Base-by-base conservation (phyloP, 2,888 invertebrate genomes). In the Cephus sareptanus region DNA sequence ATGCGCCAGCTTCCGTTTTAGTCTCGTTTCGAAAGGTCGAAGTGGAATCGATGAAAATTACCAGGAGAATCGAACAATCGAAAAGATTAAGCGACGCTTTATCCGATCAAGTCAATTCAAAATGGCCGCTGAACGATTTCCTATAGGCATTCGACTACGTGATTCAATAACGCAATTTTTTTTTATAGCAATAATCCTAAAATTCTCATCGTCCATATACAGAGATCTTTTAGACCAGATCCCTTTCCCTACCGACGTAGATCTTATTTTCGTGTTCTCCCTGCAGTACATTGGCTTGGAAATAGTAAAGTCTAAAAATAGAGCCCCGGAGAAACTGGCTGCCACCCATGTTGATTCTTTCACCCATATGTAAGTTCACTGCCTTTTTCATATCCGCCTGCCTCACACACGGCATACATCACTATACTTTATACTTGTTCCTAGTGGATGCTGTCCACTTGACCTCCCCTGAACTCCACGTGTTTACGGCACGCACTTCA, bases 1-100 rank as follows among this genome's bases (percentile, higher is more conserved):
- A 56, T 56, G 56, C 56, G 23, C 56, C 56, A 69, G 79, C 77
- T 80, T 78, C 78, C 73, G 35, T 73, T 77, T 78, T 75, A 80
- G 80, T 80, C 81, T 71, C 77, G 73, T 80, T 73, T 13, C 71
- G 31, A 33, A n/a, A 34, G 13, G 31, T n/a, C 71, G 3, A 71
- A 71, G 34, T 71, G n/a, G 6, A 71, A n/a, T 71, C 9, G 23
- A 40, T 40, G 9, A 40, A 40, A 40, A 9, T 40, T 15, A 40
- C 40, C 23, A 40, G 15, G 23, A 15, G 23, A 40, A 40, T 40
- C 23, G 40, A 23, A 40, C 23, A 23, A 40, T 40, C 40, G 23
- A 40, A 23, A 40, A 23, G 23, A 15, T 40, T 23, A 15, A 15
- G 40, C 40, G 23, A 56, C 23, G 23, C 56, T 56, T 23, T 56